phyloP scores from a whole-genome alignment of 2,113 vertebrate species.

The Actenoides lindsayi region DNA sequence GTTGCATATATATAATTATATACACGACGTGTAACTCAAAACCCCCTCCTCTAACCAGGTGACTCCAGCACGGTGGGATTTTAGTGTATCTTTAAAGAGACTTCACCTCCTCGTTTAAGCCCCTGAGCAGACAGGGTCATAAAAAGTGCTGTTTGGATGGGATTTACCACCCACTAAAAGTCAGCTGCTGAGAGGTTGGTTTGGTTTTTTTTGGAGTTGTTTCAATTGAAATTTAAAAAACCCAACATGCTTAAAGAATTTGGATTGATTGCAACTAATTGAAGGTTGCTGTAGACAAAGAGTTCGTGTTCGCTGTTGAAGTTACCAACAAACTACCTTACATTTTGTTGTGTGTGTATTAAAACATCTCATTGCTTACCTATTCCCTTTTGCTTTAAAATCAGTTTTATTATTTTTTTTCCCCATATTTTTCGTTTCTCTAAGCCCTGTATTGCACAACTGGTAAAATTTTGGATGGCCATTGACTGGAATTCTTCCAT shows the following conservation, averaged over 20 bases:
- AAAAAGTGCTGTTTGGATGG: not conserved
- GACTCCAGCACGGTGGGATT: not conserved
- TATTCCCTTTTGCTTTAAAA: not conserved
- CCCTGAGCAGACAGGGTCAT: not conserved
- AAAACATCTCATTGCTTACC: not conserved
- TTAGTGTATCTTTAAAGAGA: not conserved
- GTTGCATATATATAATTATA: not conserved
- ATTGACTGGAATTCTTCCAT: not conserved
- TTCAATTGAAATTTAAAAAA: not conserved
- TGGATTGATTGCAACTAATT: not conserved
- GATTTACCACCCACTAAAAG: not conserved
- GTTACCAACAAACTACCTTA: not conserved
- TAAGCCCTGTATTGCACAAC: not conserved
- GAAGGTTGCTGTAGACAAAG: not conserved
- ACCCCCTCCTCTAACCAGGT: not conserved
- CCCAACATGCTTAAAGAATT: not conserved
- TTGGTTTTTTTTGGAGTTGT: not conserved
- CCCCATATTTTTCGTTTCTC: not conserved
- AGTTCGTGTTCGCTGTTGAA: not conserved
- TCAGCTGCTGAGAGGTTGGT: not conserved
- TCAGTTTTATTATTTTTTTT: not conserved
- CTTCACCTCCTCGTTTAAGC: not conserved
- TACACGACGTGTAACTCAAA: not conserved
- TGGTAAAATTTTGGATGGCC: not conserved
- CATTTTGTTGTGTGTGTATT: not conserved